phyloP scores from a whole-genome alignment of 2,888 invertebrate species.

The Aelia acuminata region DNA sequence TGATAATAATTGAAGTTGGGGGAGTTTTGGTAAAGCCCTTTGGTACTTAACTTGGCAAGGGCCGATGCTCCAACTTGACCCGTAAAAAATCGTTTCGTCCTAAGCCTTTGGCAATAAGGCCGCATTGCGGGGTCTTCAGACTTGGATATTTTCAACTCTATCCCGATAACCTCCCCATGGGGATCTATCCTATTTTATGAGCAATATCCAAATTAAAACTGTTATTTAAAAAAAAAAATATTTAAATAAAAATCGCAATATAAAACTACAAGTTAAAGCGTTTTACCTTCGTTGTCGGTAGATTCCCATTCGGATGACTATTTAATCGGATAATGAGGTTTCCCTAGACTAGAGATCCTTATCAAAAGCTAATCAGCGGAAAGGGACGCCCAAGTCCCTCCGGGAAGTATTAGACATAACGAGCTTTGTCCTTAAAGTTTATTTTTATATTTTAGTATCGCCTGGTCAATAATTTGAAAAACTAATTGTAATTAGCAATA shows the following conservation, averaged over 20 bases:
- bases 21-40: not conserved
- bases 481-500: too few relatives aligned
- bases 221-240: not conserved
- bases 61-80: not conserved
- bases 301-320: not conserved
- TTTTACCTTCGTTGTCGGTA: too few relatives aligned
- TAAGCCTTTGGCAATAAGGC: conserved; percentile 19
- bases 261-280: not conserved
- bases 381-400: not conserved
- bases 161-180: too few relatives aligned
- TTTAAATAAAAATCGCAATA: not conserved
- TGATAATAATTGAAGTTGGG: not conserved
- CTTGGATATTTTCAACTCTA: not conserved
- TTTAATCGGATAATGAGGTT: not conserved
- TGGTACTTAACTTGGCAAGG: not conserved
- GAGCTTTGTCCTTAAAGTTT: not conserved
- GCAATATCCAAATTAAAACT: not conserved
- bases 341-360: not conserved
- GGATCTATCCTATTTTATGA: not conserved
- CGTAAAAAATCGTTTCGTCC: conserved; percentile 3
- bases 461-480: not conserved
- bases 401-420: not conserved
- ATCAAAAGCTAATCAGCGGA: conserved; percentile 15
- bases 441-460: not conserved
- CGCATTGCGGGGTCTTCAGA: conserved; percentile 5